Base-by-base conservation (phyloP, 2,113 vertebrate species). In the Chaetodon auriga region DNA sequence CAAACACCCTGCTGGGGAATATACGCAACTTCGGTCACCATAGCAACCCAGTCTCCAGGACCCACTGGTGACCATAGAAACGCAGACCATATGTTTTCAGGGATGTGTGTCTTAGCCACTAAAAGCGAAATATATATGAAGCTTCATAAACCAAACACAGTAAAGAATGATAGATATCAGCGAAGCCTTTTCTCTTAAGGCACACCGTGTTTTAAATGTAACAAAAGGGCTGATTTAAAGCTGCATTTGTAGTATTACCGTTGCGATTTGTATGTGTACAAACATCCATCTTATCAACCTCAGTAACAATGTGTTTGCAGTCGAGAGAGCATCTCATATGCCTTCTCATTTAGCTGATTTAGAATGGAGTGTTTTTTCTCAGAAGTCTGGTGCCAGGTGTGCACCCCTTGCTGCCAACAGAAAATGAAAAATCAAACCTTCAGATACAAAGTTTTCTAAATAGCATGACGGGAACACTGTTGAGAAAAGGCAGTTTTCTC, bases 51-150 rank as follows among this genome's bases (percentile, higher is more conserved):
- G 88, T 92, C 81, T 93, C 87, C 68, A 66, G 72, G 73, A 82
- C 83, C 85, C 45, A 68, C 80, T 82, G 82, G 92, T 94, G 92
- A 64, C 92, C 92, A 92, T 92, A 89, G 92, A 85, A 93, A 95
- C 90, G 5, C 36, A 90, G 87, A 72, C 71, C 75, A 70, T 86
- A 78, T 89, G 77, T 80, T 73, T 76, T 53, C 21, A 4, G 36
- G 5, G 53, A 60, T 55, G 21, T 66, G 6, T 82, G 65, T 70
- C 21, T 57, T 57, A 7, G 45, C 48, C 18, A 57, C 57, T 62
- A 30, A 43, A 62, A 55, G 45, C 43, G 51, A 60, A 69, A 45
- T 41, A 14, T 55, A 41, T 11, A 46, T 53, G 38, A 78, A 61
- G 41, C 38, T 41, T 60, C 16, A 57, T 66, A 58, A 81, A 51